These are phyloP conservation scores for Macrocentrus cingulum DNA, from an alignment of 1,140 invertebrate genomes.

Conservation along the genomic window DNA sequence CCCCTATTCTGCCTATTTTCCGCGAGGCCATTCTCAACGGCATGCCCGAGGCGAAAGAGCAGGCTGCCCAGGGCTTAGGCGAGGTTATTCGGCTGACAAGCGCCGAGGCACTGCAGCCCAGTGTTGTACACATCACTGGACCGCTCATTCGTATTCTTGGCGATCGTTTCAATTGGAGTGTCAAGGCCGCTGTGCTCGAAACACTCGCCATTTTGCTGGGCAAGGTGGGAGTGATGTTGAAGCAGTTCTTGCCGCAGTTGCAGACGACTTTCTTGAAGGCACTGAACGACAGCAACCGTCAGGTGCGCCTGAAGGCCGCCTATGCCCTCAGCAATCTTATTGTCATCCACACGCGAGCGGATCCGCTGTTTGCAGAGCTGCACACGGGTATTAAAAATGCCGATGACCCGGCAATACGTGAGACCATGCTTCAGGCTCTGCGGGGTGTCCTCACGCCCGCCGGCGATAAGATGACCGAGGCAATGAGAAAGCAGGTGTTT, in stretches of 20 bases:
- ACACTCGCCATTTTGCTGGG: constrained; percentile 88
- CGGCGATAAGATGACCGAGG: constrained; percentile 86
- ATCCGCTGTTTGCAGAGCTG: constrained; percentile 88
- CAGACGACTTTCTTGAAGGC: constrained; percentile 98
- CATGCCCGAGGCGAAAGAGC: constrained; percentile 91
- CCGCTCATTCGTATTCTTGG: constrained; percentile 96
- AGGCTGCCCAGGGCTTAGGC: constrained; percentile 89
- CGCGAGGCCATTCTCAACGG: constrained; percentile 95
- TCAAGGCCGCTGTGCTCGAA: constrained; percentile 95
- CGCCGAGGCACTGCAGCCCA: constrained; percentile 84
- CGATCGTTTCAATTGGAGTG: constrained; percentile 88
- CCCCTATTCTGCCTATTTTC: constrained; percentile 91
- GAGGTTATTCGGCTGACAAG: constrained; percentile 89
- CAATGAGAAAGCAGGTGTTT: constrained; percentile 76
- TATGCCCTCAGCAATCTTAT: constrained; percentile 86
- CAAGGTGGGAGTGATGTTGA: constrained; percentile 90
- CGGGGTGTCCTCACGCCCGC: constrained; percentile 79
- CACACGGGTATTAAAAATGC: constrained; percentile 82
- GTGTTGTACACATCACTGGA: constrained; percentile 95
- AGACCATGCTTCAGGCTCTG: constrained; percentile 79
- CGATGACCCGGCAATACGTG: constrained; percentile 75
- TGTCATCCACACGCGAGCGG: constrained; percentile 83
- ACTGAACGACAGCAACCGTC: constrained; percentile 83
- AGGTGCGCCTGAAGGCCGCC: constrained; percentile 87
- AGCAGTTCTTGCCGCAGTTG: constrained; percentile 96